Evolutionary conservation across 2,888 invertebrate genomes (phyloP).

Genomic region (Acanthosepion esculentum): DNA sequence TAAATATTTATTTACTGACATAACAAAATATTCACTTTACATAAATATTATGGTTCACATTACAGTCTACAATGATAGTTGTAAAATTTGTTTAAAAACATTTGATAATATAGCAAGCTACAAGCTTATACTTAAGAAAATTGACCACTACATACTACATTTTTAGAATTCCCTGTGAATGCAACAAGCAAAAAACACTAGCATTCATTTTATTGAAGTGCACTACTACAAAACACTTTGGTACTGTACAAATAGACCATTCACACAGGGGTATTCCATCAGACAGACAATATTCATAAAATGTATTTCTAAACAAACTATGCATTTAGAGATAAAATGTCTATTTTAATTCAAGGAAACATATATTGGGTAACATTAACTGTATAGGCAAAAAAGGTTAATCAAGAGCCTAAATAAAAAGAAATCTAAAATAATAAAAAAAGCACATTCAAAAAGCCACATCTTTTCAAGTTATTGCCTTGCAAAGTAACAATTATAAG

Average conservation of each 20-base stretch:
- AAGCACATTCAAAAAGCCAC: background rate
- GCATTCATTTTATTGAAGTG: background rate
- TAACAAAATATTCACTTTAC: background rate
- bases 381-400: background rate
- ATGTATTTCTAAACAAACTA: background rate
- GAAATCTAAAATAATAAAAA: background rate
- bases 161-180: background rate
- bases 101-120: background rate
- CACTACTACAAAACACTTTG: background rate
- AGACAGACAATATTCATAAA: background rate
- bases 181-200: background rate
- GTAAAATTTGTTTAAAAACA: background rate
- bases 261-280: background rate
- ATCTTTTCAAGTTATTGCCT: background rate
- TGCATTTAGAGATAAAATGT: background rate
- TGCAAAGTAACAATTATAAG: background rate
- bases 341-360: slow-evolving; percentile 15
- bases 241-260: background rate
- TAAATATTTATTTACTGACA: no score
- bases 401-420: background rate
- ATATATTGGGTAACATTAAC: background rate
- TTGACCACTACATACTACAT: background rate
- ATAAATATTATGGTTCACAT: background rate
- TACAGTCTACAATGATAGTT: background rate
- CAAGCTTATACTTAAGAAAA: background rate